phyloP scores from a whole-genome alignment of 2,797 vertebrate genomes.

The Halcyon leucocephala region DNA sequence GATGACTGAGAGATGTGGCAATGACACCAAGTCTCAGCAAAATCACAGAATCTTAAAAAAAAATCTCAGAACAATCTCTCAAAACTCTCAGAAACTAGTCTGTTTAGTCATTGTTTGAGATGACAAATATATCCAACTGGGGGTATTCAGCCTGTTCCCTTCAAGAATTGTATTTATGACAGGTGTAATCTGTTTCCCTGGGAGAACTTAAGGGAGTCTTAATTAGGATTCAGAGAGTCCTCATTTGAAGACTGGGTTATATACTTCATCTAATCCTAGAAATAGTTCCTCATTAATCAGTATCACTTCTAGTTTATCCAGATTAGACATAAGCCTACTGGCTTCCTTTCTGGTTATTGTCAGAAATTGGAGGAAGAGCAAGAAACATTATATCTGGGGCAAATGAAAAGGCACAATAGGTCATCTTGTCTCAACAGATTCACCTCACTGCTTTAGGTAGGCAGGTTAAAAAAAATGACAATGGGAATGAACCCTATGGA shows the following conservation, averaged over 20 bases:
- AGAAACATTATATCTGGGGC: not conserved
- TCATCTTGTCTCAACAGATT: not conserved
- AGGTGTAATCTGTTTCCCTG: not conserved
- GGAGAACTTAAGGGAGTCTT: not conserved
- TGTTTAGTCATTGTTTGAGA: not conserved
- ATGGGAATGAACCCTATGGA: not conserved
- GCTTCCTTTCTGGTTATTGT: not conserved
- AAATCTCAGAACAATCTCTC: not conserved
- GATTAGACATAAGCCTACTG: not conserved
- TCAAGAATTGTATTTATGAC: not conserved
- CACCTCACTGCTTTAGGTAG: not conserved
- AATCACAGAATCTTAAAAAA: not conserved
- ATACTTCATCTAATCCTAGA: not conserved
- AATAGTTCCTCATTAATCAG: constrained; percentile 10
- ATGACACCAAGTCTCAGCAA: not conserved
- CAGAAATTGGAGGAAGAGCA: not conserved
- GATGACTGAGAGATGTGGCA: not conserved
- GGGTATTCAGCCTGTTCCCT: not conserved
- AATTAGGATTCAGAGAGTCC: not conserved
- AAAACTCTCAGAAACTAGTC: not conserved
- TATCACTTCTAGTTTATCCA: constrained; percentile 5
- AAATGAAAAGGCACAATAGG: not conserved
- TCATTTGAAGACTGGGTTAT: not conserved
- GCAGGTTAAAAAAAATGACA: not conserved
- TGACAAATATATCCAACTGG: not conserved